Conservation (phyloP, 2,797 vertebrate genomes). For the Myotis planiceps region DNA sequence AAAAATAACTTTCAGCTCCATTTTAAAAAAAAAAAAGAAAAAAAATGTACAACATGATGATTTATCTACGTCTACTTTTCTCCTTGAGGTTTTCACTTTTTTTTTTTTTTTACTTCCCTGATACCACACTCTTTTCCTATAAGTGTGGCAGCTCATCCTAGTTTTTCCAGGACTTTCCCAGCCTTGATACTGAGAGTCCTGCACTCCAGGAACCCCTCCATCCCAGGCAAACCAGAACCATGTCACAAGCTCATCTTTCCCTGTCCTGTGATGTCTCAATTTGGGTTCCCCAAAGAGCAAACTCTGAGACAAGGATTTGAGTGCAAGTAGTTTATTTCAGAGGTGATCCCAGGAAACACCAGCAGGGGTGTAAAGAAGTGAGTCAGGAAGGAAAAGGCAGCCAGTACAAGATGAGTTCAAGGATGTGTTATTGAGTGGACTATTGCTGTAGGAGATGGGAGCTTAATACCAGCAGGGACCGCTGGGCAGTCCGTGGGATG, state of each 20-base stretch:
- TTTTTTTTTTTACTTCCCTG: neutral
- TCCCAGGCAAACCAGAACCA: neutral
- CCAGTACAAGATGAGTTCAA: neutral
- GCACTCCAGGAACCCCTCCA: neutral
- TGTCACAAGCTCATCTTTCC: neutral
- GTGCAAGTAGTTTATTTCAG: neutral
- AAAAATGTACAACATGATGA: neutral
- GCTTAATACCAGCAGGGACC: neutral
- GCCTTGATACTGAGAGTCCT: neutral
- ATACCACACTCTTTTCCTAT: neutral
- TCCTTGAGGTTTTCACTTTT: neutral
- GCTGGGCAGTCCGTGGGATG: fast-evolving
- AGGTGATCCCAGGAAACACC: neutral
- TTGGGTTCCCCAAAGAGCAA: neutral
- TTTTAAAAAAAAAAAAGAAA: too few relatives aligned
- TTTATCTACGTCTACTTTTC: neutral
- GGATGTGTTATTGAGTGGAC: neutral
- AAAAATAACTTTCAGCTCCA: too few relatives aligned
- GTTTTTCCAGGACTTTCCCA: neutral
- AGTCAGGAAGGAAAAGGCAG: neutral
- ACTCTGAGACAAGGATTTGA: neutral
- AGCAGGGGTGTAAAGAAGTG: neutral
- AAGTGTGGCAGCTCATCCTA: neutral
- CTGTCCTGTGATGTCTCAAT: neutral
- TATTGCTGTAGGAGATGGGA: neutral